Percentiles rank a stretch among this genome's conserved stretches.
Conservation (phyloP, 2,797 vertebrate species). For the Centroberyx gerrardi region DNA sequence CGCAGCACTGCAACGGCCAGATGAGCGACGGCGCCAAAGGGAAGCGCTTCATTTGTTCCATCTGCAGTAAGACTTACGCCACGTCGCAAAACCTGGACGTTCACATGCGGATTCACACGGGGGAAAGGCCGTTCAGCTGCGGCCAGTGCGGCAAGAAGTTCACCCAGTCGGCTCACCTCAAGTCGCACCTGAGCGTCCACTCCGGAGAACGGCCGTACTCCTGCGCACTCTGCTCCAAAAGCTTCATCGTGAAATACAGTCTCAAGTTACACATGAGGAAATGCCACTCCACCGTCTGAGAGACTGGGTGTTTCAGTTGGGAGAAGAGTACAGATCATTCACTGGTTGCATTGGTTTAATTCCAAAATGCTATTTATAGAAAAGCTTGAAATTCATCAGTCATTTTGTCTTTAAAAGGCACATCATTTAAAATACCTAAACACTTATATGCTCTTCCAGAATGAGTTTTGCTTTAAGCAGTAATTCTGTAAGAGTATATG, state of each 20-base stretch:
- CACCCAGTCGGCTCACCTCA: constrained; percentile 81
- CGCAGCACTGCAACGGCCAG: constrained; percentile 17
- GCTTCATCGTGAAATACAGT: constrained; percentile 79
- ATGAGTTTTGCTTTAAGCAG: constrained; percentile 36
- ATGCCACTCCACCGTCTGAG: constrained; percentile 47
- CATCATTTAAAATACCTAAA: no score
- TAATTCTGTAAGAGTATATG: constrained; percentile 19
- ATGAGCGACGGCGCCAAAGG: background rate
- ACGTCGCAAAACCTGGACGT: constrained; percentile 79
- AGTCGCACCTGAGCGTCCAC: constrained; percentile 79
- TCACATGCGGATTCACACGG: constrained; percentile 82
- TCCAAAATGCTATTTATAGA: background rate
- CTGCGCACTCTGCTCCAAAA: constrained; percentile 69
- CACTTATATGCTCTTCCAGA: constrained; percentile 14
- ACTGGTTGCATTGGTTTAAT: background rate
- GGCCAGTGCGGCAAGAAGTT: constrained; percentile 80
- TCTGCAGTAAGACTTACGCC: constrained; percentile 75
- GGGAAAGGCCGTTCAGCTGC: constrained; percentile 78
- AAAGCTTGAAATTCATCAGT: background rate
- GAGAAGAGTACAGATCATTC: no score
- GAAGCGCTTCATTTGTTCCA: constrained; percentile 64
- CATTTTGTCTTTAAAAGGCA: background rate
- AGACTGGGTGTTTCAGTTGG: no score
- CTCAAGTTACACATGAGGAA: constrained; percentile 80
- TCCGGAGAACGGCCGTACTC: constrained; percentile 61